Base-by-base conservation (phyloP, 2,797 vertebrate species). In the Urophycis tenuis region DNA sequence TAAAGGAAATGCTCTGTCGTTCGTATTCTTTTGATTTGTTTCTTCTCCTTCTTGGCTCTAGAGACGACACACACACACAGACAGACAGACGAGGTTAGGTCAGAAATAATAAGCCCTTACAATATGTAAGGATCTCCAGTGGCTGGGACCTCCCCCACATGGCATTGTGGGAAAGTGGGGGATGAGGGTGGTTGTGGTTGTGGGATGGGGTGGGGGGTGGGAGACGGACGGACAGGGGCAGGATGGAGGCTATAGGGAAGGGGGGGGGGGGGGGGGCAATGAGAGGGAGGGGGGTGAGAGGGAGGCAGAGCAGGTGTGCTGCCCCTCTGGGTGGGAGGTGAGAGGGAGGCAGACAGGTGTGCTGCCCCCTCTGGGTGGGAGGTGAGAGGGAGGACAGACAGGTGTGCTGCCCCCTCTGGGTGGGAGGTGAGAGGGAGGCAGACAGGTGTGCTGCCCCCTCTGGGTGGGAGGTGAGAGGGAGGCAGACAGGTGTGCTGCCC, bases 41-140 rank as follows among this genome's bases (percentile, higher is more conserved):
- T 29, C 79, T 72, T 80, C 78, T 72, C 49, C 49, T 78, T 76
- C 49, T 4, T 89, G 90, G 91, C 85, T 90, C 85, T 90, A 90
- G 88, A 90, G 87, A 88, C 85, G 34, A 87, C 87, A 88, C 81
- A 77, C 80, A 86, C 89, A 78, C 82, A 86, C 89, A 7, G 75
- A 87, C n/a, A n/a, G 87, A 90, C 71, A 88, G 85, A 88, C 86
- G 89, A 89, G 82, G 88, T 92, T 92, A 93, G 92, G 91, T 90
- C 91, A 90, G 91, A 93, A 90, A 93, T 91, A 94, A 94, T 93
- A 93, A 93, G 92, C 93, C 92, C 91, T 94, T 94, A 93, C 93
- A 94, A 94, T 94, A 94, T 94, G 94, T 94, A 94, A 95, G 92
- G 93, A 93, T 94, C 92, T 93, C 91, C 92, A 92, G 91, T 81